phyloP scores from a whole-genome alignment of 2,888 invertebrate genomes.

The Ophioninae sp. region DNA sequence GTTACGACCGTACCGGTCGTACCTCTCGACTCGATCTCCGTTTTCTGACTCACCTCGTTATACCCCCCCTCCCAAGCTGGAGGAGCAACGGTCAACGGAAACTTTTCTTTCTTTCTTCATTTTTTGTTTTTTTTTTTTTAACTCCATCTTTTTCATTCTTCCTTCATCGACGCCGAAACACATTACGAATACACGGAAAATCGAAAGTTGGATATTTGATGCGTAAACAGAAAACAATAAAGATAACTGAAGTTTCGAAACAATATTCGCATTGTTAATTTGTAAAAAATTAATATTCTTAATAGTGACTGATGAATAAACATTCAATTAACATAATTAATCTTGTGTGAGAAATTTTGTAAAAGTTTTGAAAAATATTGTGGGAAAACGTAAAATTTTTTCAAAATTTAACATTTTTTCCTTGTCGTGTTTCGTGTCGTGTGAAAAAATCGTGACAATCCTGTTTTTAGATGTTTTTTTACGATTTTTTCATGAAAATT shows the following conservation, averaged over 20 bases:
- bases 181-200: conserved; percentile 33
- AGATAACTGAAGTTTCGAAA: not conserved
- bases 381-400: no score
- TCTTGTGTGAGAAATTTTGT: no score
- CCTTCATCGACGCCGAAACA: conserved; percentile 34
- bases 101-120: conserved; percentile 66
- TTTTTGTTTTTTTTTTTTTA: conserved; percentile 62
- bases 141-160: conserved; percentile 62
- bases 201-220: conserved; percentile 3
- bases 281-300: not conserved
- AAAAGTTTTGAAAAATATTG: no score
- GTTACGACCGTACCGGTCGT: conserved; percentile 59
- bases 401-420: no score
- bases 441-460: no score
- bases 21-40: conserved; percentile 55
- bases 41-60: conserved; percentile 68
- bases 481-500: no score
- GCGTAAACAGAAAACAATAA: conserved; percentile 1
- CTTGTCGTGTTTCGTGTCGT: no score
- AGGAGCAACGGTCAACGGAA: conserved; percentile 73
- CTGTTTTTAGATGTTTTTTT: no score
- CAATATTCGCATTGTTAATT: not conserved
- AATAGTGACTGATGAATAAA: no score
- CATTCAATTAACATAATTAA: no score
- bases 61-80: conserved; percentile 43